Evolutionary conservation across 2,888 invertebrate genomes (phyloP).

Genomic region (Phasia obesa): DNA sequence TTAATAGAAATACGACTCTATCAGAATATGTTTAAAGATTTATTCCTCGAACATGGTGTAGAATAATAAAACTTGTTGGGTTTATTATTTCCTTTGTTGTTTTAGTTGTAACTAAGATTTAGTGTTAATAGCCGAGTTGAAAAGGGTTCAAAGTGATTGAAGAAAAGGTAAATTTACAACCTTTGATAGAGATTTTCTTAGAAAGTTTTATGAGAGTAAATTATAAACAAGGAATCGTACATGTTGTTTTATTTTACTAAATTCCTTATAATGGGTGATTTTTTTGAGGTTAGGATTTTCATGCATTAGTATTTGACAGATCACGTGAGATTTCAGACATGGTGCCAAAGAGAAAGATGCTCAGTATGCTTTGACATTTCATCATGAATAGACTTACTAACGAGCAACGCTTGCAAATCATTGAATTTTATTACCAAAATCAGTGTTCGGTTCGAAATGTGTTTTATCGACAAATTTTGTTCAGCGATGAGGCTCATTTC

Average conservation of each 20-base stretch:
- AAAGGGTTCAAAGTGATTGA: slow-evolving; percentile 62
- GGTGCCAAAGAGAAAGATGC: no score
- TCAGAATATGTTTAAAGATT: slow-evolving; percentile 46
- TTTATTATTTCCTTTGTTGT: slow-evolving; percentile 28
- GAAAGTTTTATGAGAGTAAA: slow-evolving; percentile 37
- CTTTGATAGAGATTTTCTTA: slow-evolving; percentile 27
- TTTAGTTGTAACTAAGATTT: slow-evolving; percentile 28
- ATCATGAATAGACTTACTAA: no score
- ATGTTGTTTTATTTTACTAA: background rate
- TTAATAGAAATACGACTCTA: slow-evolving; percentile 24
- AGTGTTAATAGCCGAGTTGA: slow-evolving; percentile 65
- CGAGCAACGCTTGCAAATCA: no score
- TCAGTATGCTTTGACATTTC: no score
- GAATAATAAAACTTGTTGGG: slow-evolving; percentile 57
- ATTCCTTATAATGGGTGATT: no score
- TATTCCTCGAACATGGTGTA: slow-evolving; percentile 35
- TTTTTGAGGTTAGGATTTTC: no score
- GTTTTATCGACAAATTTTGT: no score
- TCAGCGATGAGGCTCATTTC: no score
- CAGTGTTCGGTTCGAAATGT: no score
- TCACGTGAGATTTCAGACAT: no score
- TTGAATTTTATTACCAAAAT: no score
- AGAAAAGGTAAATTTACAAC: slow-evolving; percentile 50
- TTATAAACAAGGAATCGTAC: slow-evolving; percentile 14
- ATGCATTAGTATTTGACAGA: no score